Evolutionary conservation across 2,888 invertebrate species (phyloP).

Genomic region (Hypomecis atomaria): DNA sequence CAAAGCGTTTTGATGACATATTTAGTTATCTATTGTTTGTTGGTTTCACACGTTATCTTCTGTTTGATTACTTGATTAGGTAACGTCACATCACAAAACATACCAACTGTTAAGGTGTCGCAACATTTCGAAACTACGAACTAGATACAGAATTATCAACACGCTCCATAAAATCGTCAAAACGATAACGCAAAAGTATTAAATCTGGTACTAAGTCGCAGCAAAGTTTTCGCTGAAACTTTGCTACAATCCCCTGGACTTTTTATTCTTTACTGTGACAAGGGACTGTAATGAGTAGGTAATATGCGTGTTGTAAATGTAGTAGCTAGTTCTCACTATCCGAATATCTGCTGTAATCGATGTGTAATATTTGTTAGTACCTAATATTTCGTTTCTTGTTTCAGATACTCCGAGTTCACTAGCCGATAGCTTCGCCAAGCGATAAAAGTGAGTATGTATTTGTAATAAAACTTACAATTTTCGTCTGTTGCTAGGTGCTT

Average conservation of each 20-base stretch:
- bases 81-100: slow-evolving; percentile 13
- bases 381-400: slow-evolving; percentile 65
- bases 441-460: slow-evolving; percentile 51
- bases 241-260: not conserved
- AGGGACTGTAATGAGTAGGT: not conserved
- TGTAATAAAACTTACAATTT: slow-evolving; percentile 23
- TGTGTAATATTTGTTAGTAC: slow-evolving; percentile 33
- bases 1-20: not conserved
- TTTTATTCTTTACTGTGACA: slow-evolving; percentile 1
- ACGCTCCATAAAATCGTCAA: slow-evolving; percentile 1
- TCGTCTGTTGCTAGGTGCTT: slow-evolving; percentile 45
- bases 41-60: slow-evolving; percentile 13
- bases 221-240: not conserved
- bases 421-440: slow-evolving; percentile 64
- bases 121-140: slow-evolving; percentile 15
- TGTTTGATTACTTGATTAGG: slow-evolving; percentile 18
- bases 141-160: slow-evolving; percentile 6
- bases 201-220: not conserved
- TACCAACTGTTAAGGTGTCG: slow-evolving; percentile 12
- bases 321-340: slow-evolving; percentile 12
- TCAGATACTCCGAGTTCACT: slow-evolving; percentile 69
- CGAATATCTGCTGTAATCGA: slow-evolving; percentile 39
- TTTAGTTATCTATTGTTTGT: slow-evolving; percentile 13
- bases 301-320: not conserved
- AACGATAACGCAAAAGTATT: slow-evolving; percentile 3